Percentiles rank a stretch among this genome's conserved stretches.
phyloP scores from a whole-genome alignment of 2,113 vertebrate genomes.

The Crotalus helleri region DNA sequence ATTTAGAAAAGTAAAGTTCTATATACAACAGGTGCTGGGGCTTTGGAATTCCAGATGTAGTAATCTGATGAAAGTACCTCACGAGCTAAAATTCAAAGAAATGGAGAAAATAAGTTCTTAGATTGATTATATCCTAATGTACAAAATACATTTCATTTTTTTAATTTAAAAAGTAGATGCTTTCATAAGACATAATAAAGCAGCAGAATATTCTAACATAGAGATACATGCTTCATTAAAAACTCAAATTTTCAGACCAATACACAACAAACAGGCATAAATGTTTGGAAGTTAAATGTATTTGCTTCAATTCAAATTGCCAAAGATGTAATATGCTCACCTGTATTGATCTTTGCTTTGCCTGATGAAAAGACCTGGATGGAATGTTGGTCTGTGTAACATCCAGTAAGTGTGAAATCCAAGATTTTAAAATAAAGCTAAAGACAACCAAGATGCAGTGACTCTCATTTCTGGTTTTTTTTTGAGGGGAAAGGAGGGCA shows the following conservation, averaged over 20 bases:
- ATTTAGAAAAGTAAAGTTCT: constrained; percentile 62
- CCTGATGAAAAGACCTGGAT: constrained; percentile 86
- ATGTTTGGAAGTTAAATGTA: neutral
- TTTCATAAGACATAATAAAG: neutral
- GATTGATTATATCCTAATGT: constrained; percentile 15
- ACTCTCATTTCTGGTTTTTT: neutral
- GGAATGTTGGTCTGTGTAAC: constrained; percentile 88
- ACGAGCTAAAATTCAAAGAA: constrained; percentile 72
- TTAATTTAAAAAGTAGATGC: neutral
- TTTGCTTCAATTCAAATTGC: neutral
- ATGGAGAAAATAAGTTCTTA: constrained; percentile 31
- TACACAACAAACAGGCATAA: neutral
- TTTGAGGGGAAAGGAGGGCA: neutral
- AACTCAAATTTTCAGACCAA: neutral
- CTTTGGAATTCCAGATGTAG: constrained; percentile 94
- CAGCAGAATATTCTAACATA: neutral
- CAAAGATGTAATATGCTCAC: constrained; percentile 68
- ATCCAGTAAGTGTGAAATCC: constrained; percentile 89
- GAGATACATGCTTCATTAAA: neutral
- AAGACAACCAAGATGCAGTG: constrained; percentile 38
- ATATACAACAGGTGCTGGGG: constrained; percentile 77
- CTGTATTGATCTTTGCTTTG: constrained; percentile 83
- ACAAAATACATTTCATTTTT: constrained; percentile 15
- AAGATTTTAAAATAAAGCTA: constrained; percentile 89
- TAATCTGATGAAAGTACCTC: constrained; percentile 89